phyloP scores from a whole-genome alignment of 2,113 vertebrate species.

The Gymnocephalus cernua region DNA sequence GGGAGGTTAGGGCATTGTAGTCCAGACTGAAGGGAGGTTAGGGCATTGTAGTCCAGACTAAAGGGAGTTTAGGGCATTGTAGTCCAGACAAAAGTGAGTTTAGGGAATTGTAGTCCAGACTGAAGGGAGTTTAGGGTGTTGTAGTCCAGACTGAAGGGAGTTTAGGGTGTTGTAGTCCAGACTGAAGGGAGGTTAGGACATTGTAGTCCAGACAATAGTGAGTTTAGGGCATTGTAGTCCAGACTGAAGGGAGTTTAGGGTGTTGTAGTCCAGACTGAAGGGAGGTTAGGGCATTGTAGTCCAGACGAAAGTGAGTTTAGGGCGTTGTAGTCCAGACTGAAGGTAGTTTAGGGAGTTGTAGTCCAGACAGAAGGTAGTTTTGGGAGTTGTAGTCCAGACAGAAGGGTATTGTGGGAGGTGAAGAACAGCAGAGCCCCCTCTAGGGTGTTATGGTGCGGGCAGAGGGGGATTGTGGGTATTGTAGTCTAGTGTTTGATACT shows the following conservation, averaged over 20 bases:
- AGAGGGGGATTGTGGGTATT: slow-evolving; percentile 33
- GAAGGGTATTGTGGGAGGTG: background rate
- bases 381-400: background rate
- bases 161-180: background rate
- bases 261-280: background rate
- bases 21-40: background rate
- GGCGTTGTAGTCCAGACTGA: slow-evolving; percentile 40
- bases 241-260: background rate
- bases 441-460: background rate
- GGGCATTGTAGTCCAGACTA: slow-evolving; percentile 4
- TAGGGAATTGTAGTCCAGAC: slow-evolving; percentile 45
- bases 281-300: background rate
- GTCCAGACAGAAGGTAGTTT: background rate
- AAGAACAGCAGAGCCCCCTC: background rate
- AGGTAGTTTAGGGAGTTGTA: background rate
- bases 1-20: background rate
- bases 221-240: background rate
- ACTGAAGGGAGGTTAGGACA: background rate
- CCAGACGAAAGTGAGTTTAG: background rate
- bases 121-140: background rate
- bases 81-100: slow-evolving; percentile 1
- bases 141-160: background rate
- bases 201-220: background rate
- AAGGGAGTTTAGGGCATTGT: background rate
- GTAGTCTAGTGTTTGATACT: slow-evolving; percentile 57